Evolutionary conservation across 2,797 vertebrate species (phyloP).

Genomic region (Eospalax fontanierii): DNA sequence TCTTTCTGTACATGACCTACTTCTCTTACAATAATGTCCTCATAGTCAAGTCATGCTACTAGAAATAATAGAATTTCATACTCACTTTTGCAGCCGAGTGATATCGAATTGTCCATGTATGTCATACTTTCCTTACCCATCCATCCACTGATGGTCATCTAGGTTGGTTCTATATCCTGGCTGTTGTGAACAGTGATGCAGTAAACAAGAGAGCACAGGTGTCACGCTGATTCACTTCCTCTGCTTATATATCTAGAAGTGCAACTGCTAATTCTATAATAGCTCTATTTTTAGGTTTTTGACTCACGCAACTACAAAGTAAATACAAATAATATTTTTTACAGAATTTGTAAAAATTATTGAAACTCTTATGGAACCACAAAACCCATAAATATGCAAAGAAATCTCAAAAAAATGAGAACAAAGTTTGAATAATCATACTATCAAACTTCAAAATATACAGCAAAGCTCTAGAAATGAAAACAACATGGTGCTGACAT

Average conservation of each 20-base stretch:
- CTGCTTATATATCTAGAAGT: neutral
- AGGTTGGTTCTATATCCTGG: neutral
- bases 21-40: too few species aligned
- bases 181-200: neutral
- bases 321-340: neutral
- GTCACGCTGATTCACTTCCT: neutral
- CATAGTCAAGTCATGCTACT: too few species aligned
- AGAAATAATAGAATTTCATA: too few species aligned
- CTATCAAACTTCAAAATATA: neutral
- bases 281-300: neutral
- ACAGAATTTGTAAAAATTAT: too few species aligned
- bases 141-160: neutral
- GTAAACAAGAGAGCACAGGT: too few species aligned
- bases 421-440: neutral
- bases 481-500: neutral
- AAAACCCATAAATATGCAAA: neutral
- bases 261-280: neutral
- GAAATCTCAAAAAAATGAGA: neutral
- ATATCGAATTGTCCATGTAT: too few species aligned
- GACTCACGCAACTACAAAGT: too few species aligned
- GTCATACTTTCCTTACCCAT: neutral
- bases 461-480: neutral
- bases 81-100: too few species aligned
- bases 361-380: neutral
- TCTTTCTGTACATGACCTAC: too few species aligned